Conservation (phyloP, 2,888 invertebrate genomes). For the Drosophila algonquin region DNA sequence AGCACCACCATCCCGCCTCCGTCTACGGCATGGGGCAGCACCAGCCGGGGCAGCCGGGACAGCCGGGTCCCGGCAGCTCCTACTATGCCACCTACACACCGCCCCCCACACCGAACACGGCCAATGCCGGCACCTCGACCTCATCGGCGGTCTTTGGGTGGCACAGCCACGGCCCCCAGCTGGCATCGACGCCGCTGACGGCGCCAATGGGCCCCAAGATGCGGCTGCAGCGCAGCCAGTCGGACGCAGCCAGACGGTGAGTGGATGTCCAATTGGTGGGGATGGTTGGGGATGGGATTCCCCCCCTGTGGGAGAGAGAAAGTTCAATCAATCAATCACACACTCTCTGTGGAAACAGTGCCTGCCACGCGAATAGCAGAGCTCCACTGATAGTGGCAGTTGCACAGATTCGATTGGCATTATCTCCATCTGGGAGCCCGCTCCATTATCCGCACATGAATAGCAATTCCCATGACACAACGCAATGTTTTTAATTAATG, state of each 20-base stretch:
- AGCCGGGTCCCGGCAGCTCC: slow-evolving; percentile 39
- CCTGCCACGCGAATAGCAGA: too few relatives aligned
- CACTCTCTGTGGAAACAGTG: too few relatives aligned
- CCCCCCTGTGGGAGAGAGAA: too few relatives aligned
- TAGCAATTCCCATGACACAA: slow-evolving; percentile 49
- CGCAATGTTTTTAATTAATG: slow-evolving; percentile 34
- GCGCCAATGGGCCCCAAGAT: slow-evolving; percentile 64
- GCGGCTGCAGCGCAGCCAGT: slow-evolving; percentile 80
- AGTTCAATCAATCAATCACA: too few relatives aligned
- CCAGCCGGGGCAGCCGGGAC: slow-evolving; percentile 33
- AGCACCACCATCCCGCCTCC: slow-evolving; percentile 65
- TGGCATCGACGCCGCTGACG: slow-evolving; percentile 64
- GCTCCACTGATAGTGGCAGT: too few relatives aligned
- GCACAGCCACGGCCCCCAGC: slow-evolving; percentile 46
- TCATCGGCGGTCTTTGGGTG: slow-evolving; percentile 49
- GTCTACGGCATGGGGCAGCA: slow-evolving; percentile 26
- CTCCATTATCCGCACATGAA: not conserved
- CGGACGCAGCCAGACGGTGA: slow-evolving; percentile 83
- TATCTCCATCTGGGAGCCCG: not conserved
- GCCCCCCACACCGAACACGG: slow-evolving; percentile 81
- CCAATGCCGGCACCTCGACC: slow-evolving; percentile 61
- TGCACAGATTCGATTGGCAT: not conserved
- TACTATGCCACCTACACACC: slow-evolving; percentile 79
- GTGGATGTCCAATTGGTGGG: slow-evolving; percentile 17
- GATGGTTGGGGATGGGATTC: too few relatives aligned